Percentiles rank a stretch among this genome's conserved stretches.
phyloP scores from a whole-genome alignment of 2,888 invertebrate genomes.

The Dendrolimus houi region DNA sequence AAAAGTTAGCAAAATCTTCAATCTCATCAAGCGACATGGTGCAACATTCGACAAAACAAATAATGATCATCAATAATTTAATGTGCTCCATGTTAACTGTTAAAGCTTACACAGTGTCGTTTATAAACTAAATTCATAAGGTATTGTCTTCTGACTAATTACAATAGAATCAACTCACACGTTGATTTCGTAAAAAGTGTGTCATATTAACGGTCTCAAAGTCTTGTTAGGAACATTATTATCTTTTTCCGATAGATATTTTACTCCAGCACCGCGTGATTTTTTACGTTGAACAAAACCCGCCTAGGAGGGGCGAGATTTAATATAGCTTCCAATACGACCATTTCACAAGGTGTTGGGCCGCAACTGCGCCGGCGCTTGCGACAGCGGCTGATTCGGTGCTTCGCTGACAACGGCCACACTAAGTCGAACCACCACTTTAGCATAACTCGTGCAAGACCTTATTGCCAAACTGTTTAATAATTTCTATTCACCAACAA shows the following conservation, averaged over 20 bases:
- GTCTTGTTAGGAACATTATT: not conserved
- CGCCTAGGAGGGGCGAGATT: conserved; percentile 54
- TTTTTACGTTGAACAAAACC: conserved; percentile 61
- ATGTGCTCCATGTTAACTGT: conserved; percentile 36
- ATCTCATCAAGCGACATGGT: conserved; percentile 52
- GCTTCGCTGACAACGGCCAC: conserved; percentile 31
- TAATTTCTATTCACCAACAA: conserved; percentile 42
- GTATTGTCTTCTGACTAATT: conserved; percentile 19
- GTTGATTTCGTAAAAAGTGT: conserved; percentile 28
- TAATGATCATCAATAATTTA: conserved; percentile 33
- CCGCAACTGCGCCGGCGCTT: conserved; percentile 55
- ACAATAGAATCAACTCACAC: conserved; percentile 26
- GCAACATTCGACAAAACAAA: conserved; percentile 47
- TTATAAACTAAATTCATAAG: conserved; percentile 20
- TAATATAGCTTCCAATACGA: conserved; percentile 72
- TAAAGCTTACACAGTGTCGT: conserved; percentile 9
- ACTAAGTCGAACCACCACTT: conserved; percentile 23
- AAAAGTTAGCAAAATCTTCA: conserved; percentile 58
- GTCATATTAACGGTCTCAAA: conserved; percentile 46
- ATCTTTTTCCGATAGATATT: conserved; percentile 3
- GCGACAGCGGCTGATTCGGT: conserved; percentile 42
- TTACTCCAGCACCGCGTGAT: conserved; percentile 36
- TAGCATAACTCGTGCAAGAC: conserved; percentile 48
- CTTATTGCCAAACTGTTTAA: conserved; percentile 59
- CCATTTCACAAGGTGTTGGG: conserved; percentile 69